A percentile compares a stretch with the other conserved stretches of the same genome.
Evolutionary conservation across 2,113 vertebrate species (phyloP).

Genomic region (Heterochromis multidens): DNA sequence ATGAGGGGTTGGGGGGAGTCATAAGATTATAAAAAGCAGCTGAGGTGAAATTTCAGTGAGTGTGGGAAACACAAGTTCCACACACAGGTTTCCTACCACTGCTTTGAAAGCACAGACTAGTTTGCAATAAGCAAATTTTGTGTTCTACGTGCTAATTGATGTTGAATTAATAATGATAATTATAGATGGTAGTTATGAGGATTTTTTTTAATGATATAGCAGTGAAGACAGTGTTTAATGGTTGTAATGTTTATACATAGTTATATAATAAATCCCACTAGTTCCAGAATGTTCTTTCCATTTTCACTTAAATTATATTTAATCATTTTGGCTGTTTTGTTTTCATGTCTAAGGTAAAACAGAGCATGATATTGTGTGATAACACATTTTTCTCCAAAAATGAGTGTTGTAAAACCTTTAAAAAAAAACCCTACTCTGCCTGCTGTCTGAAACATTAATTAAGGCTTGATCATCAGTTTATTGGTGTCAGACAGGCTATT

Average conservation of each 20-base stretch:
- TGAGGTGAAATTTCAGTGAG: neutral
- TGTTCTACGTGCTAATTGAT: neutral
- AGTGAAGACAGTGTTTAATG: neutral
- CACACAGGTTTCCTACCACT: neutral
- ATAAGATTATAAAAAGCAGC: neutral
- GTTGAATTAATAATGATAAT: neutral
- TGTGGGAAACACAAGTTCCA: neutral
- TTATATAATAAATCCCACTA: neutral
- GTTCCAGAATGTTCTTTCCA: neutral
- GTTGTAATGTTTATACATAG: neutral
- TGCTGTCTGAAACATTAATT: too few species aligned
- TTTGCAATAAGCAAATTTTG: neutral
- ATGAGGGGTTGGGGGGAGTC: neutral
- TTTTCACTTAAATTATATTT: neutral
- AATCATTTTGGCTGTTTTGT: neutral
- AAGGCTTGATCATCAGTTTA: neutral
- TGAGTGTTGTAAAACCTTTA: too few species aligned
- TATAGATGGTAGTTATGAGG: neutral
- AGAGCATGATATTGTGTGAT: neutral
- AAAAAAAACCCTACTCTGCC: too few species aligned
- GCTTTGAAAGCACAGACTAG: neutral
- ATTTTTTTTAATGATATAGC: neutral
- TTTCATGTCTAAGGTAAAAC: neutral
- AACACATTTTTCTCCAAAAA: neutral
- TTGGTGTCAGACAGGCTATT: neutral